These are phyloP conservation scores for Neoseiulus cucumeris DNA, from an alignment of 1,140 invertebrate species.

Conservation along the genomic window DNA sequence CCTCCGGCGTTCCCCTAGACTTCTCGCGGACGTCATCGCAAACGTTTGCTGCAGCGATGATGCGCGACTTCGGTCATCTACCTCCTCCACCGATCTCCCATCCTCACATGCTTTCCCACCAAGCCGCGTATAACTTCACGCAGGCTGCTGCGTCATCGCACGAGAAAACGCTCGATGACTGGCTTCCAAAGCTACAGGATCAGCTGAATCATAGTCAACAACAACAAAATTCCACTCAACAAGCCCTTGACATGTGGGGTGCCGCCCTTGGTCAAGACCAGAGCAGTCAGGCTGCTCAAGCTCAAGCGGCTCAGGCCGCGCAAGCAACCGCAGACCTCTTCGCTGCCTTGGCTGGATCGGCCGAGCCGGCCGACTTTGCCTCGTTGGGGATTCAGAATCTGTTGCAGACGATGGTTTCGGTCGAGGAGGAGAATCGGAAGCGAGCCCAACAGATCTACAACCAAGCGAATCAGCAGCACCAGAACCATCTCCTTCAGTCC, in stretches of 20 bases:
- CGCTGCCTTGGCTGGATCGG: neutral
- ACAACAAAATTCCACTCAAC: neutral
- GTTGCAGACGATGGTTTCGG: neutral
- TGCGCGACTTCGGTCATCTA: conserved; percentile 3
- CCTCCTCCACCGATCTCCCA: neutral
- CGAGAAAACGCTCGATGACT: conserved; percentile 7
- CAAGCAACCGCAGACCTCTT: neutral
- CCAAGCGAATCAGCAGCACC: neutral
- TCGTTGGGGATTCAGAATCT: neutral
- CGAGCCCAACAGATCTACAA: conserved; percentile 7
- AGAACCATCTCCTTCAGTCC: too few relatives aligned
- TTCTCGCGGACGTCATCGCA: conserved; percentile 2
- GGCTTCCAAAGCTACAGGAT: neutral
- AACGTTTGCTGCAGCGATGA: neutral
- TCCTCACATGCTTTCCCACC: neutral
- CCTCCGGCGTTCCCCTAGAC: neutral
- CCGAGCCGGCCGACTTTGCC: neutral
- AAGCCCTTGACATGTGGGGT: conserved; percentile 3
- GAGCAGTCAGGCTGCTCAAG: neutral
- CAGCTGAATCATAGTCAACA: neutral
- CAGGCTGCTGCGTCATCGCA: neutral
- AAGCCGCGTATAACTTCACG: neutral
- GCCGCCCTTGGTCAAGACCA: neutral
- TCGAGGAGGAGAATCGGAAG: neutral
- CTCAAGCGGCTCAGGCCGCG: too few relatives aligned